Conservation (phyloP, 2,797 vertebrate species). For the Halcyon chelicuti region DNA sequence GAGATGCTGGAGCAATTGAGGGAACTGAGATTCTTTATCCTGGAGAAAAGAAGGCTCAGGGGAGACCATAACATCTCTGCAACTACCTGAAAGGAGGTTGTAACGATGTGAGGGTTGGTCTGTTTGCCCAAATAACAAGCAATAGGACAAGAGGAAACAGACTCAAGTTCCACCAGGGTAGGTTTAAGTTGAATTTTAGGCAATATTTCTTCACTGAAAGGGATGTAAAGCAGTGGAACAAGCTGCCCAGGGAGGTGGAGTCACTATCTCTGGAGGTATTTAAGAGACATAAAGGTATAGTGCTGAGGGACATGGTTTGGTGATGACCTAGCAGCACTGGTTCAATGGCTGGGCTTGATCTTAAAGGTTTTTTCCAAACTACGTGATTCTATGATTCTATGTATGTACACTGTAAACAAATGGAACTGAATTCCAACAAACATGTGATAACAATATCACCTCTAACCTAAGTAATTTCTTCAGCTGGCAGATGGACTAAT, state of each 20-base stretch:
- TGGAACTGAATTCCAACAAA: neutral
- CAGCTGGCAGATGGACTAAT: neutral
- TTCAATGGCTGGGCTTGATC: neutral
- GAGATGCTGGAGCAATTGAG: neutral
- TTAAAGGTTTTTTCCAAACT: neutral
- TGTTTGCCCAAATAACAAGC: neutral
- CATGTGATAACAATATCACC: neutral
- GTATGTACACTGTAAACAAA: neutral
- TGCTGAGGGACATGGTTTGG: neutral
- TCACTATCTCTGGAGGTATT: neutral
- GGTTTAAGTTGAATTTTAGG: neutral
- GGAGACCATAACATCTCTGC: neutral
- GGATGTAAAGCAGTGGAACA: neutral
- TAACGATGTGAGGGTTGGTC: neutral
- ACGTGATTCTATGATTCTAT: neutral
- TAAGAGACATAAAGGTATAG: too few relatives aligned
- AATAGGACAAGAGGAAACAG: neutral
- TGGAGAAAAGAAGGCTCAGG: neutral
- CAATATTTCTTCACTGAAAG: neutral
- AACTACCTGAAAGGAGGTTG: neutral
- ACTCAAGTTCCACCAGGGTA: neutral
- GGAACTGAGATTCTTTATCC: neutral
- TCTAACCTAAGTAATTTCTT: constrained; percentile 3
- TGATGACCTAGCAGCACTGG: neutral
- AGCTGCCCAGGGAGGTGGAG: too few relatives aligned